Conservation (phyloP, 2,113 vertebrate genomes). For the Corydoras sp. region DNA sequence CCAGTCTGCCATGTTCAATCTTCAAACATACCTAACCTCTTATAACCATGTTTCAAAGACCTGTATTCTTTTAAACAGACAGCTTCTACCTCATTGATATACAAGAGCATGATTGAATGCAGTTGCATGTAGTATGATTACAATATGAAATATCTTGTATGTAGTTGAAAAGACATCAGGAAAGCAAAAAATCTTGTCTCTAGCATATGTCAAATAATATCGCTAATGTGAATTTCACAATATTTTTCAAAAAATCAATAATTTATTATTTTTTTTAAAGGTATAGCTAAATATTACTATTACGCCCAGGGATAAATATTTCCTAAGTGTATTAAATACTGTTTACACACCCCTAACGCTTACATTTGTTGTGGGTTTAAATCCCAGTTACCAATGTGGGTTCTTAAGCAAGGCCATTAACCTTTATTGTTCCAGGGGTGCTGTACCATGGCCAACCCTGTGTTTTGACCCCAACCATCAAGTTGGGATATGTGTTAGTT, state of each 20-base stretch:
- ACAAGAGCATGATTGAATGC: slow-evolving; percentile 59
- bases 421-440: too few species aligned
- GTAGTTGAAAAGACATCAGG: neutral
- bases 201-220: neutral
- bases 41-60: slow-evolving; percentile 22
- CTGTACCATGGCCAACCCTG: too few species aligned
- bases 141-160: neutral
- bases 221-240: neutral
- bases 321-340: too few species aligned
- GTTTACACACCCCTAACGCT: too few species aligned
- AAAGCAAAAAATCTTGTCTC: neutral
- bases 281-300: neutral
- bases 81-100: slow-evolving; percentile 40
- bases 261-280: neutral
- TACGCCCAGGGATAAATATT: too few species aligned
- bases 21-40: slow-evolving; percentile 34
- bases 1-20: slow-evolving; percentile 20
- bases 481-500: too few species aligned
- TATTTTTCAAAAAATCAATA: slow-evolving; percentile 30
- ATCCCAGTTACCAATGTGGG: too few species aligned
- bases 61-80: slow-evolving; percentile 30
- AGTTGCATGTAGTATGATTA: slow-evolving; percentile 54
- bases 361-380: too few species aligned
- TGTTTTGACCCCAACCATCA: too few species aligned
- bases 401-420: too few species aligned